Evolutionary conservation across 37 sponge, comb jelly and placozoan species (phyloP).

Genomic region (Axinella damicornis): DNA sequence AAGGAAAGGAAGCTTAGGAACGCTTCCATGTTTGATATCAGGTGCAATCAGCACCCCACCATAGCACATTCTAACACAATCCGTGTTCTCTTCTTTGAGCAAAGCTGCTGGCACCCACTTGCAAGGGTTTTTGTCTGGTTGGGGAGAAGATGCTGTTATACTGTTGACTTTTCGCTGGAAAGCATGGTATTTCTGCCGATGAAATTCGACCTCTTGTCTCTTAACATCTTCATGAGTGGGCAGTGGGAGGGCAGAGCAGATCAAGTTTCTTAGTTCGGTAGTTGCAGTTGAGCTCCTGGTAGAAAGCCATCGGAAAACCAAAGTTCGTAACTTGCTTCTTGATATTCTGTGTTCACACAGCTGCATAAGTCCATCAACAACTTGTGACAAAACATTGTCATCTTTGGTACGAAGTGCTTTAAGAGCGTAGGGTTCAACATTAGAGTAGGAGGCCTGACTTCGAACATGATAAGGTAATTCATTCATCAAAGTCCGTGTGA

Average conservation of each 20-base stretch:
- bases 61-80: too few species aligned
- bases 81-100: too few species aligned
- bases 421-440: not conserved
- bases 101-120: too few species aligned
- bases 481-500: too few species aligned
- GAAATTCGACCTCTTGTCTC: not conserved
- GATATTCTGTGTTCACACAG: not conserved
- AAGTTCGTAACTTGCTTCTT: not conserved
- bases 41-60: too few species aligned
- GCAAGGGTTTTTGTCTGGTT: too few species aligned
- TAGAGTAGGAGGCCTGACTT: constrained; percentile 8
- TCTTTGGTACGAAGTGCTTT: not conserved
- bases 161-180: too few species aligned
- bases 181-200: too few species aligned
- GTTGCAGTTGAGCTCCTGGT: not conserved
- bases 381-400: constrained; percentile 7
- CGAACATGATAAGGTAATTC: too few species aligned
- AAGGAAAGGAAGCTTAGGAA: too few species aligned
- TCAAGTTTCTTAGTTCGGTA: not conserved
- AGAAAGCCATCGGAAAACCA: constrained; percentile 4
- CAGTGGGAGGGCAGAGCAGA: constrained; percentile 2
- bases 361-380: constrained; percentile 10
- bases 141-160: too few species aligned
- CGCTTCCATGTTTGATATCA: too few species aligned
- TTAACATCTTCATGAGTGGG: constrained; percentile 27